A percentile compares a stretch with the other conserved stretches of the same genome.
Conservation (phyloP, 2,888 invertebrate genomes). For the Galerucella nymphaeae region DNA sequence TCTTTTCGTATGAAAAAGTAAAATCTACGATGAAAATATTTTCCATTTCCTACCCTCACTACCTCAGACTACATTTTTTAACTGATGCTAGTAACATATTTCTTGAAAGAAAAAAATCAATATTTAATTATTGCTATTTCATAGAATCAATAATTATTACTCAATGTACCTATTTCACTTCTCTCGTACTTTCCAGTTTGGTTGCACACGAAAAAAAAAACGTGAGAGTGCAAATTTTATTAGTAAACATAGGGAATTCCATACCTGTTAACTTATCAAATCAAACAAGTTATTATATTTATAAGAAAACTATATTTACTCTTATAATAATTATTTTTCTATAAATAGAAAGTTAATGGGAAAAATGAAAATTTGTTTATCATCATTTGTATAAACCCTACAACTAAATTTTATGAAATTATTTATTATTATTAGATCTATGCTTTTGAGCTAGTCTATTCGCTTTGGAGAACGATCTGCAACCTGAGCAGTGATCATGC, state of each 20-base stretch:
- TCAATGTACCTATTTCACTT: not conserved
- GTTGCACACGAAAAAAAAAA: conserved; percentile 1
- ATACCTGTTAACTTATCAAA: not conserved
- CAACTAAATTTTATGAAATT: no score
- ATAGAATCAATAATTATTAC: not conserved
- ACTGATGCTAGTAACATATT: no score
- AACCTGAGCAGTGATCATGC: no score
- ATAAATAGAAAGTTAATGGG: not conserved
- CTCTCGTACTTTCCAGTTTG: conserved; percentile 2
- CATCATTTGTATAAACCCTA: no score
- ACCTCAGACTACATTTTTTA: no score
- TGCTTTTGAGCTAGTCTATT: no score
- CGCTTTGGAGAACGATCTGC: no score
- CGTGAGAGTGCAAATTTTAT: conserved; percentile 6
- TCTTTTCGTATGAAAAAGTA: no score
- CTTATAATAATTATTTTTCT: not conserved
- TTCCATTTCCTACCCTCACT: no score
- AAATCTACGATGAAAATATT: no score
- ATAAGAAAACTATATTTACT: conserved; percentile 9
- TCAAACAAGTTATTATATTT: conserved; percentile 7
- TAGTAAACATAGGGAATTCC: conserved; percentile 21
- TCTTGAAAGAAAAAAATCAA: no score
- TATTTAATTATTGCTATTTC: not conserved
- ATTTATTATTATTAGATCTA: no score
- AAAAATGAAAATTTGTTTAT: not conserved